Percentiles rank a stretch among this genome's conserved stretches.
phyloP scores from a whole-genome alignment of 2,888 invertebrate genomes.

The Thecophora atra region DNA sequence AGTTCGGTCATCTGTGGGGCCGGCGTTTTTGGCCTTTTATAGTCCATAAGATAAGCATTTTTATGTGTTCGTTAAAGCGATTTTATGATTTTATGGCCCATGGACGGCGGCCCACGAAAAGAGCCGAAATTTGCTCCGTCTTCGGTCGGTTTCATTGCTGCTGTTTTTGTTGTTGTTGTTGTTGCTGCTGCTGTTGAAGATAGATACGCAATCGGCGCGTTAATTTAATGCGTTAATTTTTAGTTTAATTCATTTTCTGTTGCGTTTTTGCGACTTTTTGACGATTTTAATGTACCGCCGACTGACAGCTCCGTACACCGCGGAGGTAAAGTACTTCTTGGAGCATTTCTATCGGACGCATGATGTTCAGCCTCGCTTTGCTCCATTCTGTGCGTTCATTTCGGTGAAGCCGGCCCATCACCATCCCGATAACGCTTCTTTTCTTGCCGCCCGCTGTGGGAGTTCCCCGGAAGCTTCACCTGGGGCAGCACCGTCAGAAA shows the following conservation, averaged over 20 bases:
- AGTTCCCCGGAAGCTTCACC: too few relatives aligned
- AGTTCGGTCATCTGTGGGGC: neutral
- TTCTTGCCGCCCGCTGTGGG: too few relatives aligned
- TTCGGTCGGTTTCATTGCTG: neutral
- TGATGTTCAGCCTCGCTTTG: too few relatives aligned
- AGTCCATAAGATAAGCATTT: conserved; percentile 49
- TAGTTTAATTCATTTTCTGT: conserved; percentile 48
- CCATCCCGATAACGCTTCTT: too few relatives aligned
- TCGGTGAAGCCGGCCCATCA: too few relatives aligned
- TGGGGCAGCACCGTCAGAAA: too few relatives aligned
- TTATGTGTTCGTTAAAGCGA: conserved; percentile 53
- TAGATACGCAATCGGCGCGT: conserved; percentile 37
- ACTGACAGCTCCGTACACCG: too few relatives aligned
- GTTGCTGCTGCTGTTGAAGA: neutral
- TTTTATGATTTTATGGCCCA: conserved; percentile 49
- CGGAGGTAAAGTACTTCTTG: too few relatives aligned
- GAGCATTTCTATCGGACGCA: too few relatives aligned
- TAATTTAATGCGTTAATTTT: conserved; percentile 27
- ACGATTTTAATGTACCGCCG: conserved; percentile 20
- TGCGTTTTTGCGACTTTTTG: conserved; percentile 40
- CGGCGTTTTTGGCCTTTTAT: conserved; percentile 22
- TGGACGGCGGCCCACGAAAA: conserved; percentile 14
- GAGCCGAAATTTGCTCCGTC: conserved; percentile 26
- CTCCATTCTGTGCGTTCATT: too few relatives aligned
- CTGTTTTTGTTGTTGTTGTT: neutral